These are phyloP conservation scores for Chaetura pelagica DNA, from an alignment of 2,113 vertebrate genomes.

Conservation along the genomic window DNA sequence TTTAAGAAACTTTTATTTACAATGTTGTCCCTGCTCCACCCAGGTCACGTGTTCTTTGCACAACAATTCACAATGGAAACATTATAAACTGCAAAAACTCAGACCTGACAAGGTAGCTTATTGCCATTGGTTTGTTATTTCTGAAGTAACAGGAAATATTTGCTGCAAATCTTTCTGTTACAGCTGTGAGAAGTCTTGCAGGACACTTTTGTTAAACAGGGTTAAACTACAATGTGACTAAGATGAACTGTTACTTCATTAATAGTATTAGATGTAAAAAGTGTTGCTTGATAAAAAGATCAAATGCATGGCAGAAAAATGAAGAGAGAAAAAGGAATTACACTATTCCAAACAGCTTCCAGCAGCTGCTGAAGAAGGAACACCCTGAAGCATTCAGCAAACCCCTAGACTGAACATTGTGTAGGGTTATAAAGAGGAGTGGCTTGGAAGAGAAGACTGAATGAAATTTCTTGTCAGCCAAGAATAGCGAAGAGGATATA, in stretches of 20 bases:
- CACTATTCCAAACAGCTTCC: conserved; percentile 10
- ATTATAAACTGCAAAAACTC: neutral
- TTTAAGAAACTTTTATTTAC: neutral
- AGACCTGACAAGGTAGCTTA: neutral
- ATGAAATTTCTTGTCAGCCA: neutral
- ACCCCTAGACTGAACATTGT: neutral
- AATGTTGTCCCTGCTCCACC: neutral
- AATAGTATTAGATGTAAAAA: conserved; percentile 14
- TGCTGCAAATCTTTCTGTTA: neutral
- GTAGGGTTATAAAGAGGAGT: neutral
- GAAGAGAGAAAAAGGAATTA: neutral
- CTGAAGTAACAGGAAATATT: conserved; percentile 25
- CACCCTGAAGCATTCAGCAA: neutral
- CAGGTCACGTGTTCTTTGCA: neutral
- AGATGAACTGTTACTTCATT: conserved; percentile 44
- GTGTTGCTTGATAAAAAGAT: conserved; percentile 19
- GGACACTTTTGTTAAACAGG: neutral
- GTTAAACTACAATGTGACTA: conserved; percentile 16
- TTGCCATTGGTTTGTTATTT: neutral
- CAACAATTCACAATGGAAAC: neutral
- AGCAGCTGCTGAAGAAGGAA: neutral
- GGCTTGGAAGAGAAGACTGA: neutral
- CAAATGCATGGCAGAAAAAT: neutral
- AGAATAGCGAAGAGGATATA: neutral
- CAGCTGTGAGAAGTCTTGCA: neutral